Percentiles rank a stretch among this genome's conserved stretches.
These are phyloP conservation scores for Acanthopagrus latus DNA, from an alignment of 2,797 vertebrate genomes.

Conservation along the genomic window DNA sequence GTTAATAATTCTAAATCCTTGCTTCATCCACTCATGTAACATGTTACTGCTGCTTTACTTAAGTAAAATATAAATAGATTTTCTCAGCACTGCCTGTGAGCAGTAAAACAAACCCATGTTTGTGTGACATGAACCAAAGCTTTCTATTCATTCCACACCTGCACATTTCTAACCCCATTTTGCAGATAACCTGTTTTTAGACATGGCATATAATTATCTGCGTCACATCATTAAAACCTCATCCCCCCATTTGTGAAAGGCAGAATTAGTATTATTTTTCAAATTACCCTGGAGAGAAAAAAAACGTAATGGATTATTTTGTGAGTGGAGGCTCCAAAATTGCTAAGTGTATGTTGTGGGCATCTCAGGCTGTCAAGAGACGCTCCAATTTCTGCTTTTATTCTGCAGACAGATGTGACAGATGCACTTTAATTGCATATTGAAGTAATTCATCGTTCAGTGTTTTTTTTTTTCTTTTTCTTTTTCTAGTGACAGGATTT, in stretches of 20 bases:
- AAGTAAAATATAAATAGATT: background rate
- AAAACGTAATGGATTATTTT: conserved; percentile 32
- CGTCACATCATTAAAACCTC: conserved; percentile 41
- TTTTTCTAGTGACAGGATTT: conserved; percentile 23
- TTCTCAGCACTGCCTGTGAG: background rate
- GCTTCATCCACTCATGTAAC: no score
- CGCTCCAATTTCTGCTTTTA: conserved; percentile 40
- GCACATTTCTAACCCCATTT: conserved; percentile 6
- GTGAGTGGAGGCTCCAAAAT: conserved; percentile 15
- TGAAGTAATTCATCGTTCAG: conserved; percentile 16
- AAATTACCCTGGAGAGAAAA: conserved; percentile 6
- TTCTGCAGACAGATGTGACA: conserved; percentile 20
- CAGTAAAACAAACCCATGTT: background rate
- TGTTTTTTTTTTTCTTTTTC: no score
- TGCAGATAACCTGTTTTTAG: conserved; percentile 18
- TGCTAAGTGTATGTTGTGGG: conserved; percentile 25
- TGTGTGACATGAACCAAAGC: background rate
- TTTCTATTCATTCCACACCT: conserved; percentile 11
- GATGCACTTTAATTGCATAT: conserved; percentile 40
- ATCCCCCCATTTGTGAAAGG: conserved; percentile 13
- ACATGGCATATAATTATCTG: conserved; percentile 14
- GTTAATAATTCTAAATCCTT: background rate
- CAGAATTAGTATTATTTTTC: conserved; percentile 32
- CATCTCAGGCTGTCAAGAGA: conserved; percentile 28
- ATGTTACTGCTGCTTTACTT: background rate